Evolutionary conservation across 2,888 invertebrate species (phyloP).

Genomic region (Himalopsyche anomala): DNA sequence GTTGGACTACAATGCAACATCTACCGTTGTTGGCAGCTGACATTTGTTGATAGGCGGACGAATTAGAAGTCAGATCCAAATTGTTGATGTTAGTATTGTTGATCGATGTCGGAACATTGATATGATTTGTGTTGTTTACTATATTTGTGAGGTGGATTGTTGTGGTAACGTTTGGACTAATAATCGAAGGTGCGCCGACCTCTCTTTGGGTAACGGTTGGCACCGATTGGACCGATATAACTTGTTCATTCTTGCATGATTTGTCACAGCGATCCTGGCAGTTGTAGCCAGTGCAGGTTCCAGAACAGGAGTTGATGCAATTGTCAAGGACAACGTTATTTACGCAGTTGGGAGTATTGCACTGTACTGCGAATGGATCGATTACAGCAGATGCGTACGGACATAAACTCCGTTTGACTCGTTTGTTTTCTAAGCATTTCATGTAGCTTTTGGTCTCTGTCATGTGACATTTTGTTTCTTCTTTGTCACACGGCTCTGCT

Average conservation of each 20-base stretch:
- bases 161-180: conserved; percentile 70
- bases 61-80: conserved; percentile 67
- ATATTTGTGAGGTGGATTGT: conserved; percentile 71
- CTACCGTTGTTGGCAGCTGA: conserved; percentile 45
- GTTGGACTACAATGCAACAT: conserved; percentile 71
- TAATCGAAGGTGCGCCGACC: background rate
- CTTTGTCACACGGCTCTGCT: background rate
- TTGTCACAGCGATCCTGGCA: conserved; percentile 54
- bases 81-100: conserved; percentile 71
- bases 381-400: conserved; percentile 45
- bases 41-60: conserved; percentile 33
- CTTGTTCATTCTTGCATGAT: conserved; percentile 50
- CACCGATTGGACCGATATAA: conserved; percentile 67
- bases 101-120: conserved; percentile 71
- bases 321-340: conserved; percentile 31
- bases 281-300: conserved; percentile 49
- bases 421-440: conserved; percentile 56
- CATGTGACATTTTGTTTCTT: conserved; percentile 51
- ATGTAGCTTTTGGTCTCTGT: conserved; percentile 58
- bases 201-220: conserved; percentile 68
- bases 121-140: conserved; percentile 71
- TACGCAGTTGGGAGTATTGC: background rate
- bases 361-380: background rate
- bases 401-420: conserved; percentile 58
- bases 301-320: conserved; percentile 53